Conservation (phyloP, 2,113 vertebrate species). For the Stegastes partitus region DNA sequence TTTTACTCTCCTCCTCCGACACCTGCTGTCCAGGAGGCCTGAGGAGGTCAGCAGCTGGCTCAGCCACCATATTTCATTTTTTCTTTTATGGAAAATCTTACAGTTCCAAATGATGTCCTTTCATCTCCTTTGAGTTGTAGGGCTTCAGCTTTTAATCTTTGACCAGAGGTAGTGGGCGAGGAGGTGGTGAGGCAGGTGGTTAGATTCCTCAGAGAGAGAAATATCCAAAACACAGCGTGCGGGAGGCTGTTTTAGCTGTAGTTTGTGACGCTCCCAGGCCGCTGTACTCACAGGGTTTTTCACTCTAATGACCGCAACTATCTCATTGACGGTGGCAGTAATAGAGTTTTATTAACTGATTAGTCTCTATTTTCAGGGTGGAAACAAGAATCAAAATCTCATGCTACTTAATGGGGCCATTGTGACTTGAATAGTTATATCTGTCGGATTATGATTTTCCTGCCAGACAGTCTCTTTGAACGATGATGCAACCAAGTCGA, state of each 20-base stretch:
- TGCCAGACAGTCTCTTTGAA: conserved; percentile 75
- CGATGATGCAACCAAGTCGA: conserved; percentile 75
- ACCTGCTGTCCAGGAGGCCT: conserved; percentile 61
- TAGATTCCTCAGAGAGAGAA: conserved; percentile 38
- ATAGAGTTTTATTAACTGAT: conserved; percentile 77
- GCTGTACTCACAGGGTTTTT: conserved; percentile 37
- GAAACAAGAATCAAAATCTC: conserved; percentile 76
- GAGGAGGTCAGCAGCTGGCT: conserved; percentile 74
- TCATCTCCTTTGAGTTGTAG: conserved; percentile 50
- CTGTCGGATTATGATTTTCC: conserved; percentile 68
- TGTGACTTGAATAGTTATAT: conserved; percentile 68
- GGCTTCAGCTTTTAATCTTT: conserved; percentile 61
- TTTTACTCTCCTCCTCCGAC: conserved; percentile 35
- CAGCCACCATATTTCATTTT: conserved; percentile 60
- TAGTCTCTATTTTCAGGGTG: conserved; percentile 73
- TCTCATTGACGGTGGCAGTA: conserved; percentile 61
- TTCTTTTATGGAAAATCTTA: conserved; percentile 58
- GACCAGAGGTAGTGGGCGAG: conserved; percentile 45
- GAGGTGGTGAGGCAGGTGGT: conserved; percentile 40
- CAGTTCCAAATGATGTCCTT: conserved; percentile 54
- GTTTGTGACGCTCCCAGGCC: conserved; percentile 20
- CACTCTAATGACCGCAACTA: conserved; percentile 52
- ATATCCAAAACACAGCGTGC: conserved; percentile 14
- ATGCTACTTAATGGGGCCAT: conserved; percentile 74
- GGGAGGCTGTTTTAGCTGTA: conserved; percentile 18